Conservation (phyloP, 92 coral and sea anemone species). For the Montipora capitata region DNA sequence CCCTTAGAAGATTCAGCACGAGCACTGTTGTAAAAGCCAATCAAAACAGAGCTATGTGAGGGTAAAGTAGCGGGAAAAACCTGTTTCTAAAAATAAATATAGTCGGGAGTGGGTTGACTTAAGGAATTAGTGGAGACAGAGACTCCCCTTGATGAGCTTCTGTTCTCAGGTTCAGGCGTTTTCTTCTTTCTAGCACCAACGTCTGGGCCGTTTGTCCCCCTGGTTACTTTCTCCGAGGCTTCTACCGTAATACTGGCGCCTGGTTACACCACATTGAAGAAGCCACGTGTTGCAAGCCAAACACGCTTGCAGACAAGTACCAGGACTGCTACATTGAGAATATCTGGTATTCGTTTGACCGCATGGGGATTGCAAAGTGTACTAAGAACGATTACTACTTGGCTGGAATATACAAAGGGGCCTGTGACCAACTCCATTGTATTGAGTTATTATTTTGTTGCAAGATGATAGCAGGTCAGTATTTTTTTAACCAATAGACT, state of each 20-base stretch:
- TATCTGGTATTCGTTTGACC: slow-evolving; percentile 22
- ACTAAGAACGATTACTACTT: slow-evolving; percentile 55
- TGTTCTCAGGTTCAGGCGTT: neutral
- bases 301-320: slow-evolving; percentile 63
- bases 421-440: slow-evolving; percentile 64
- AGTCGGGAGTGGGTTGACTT: too few species aligned
- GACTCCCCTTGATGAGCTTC: too few species aligned
- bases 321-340: slow-evolving; percentile 52
- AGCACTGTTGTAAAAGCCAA: too few species aligned
- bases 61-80: too few species aligned
- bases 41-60: too few species aligned
- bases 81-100: too few species aligned
- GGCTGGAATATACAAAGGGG: slow-evolving; percentile 76
- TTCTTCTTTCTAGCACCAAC: neutral
- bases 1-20: too few species aligned
- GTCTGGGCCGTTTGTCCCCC: slow-evolving; percentile 71
- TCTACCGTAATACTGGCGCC: slow-evolving; percentile 41
- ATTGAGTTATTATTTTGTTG: slow-evolving; percentile 76
- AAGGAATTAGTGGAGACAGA: too few species aligned
- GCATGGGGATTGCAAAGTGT: neutral
- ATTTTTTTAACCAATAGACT: neutral
- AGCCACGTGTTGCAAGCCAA: slow-evolving; percentile 81
- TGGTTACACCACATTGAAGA: slow-evolving; percentile 71
- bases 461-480: neutral
- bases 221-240: slow-evolving; percentile 71